These are phyloP conservation scores for Sternotherus odoratus DNA, from an alignment of 2,797 vertebrate species.

Conservation along the genomic window DNA sequence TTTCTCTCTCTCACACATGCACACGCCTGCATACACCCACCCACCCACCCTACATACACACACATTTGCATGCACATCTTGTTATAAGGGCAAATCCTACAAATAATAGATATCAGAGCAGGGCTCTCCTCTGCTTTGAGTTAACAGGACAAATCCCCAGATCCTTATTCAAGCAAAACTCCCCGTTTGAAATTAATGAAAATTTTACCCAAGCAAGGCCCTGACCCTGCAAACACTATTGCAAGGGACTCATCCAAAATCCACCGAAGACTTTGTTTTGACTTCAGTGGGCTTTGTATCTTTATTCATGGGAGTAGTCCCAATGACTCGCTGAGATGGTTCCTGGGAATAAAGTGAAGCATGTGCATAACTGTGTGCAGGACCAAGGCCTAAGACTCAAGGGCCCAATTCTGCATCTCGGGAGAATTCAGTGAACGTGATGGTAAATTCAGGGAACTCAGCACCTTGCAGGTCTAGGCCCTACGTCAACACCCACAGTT, in stretches of 20 bases:
- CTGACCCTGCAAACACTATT: not conserved
- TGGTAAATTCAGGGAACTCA: not conserved
- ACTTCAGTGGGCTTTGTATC: not conserved
- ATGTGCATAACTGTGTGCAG: not conserved
- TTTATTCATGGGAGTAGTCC: not conserved
- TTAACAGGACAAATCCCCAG: not conserved
- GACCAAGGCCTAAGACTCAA: not conserved
- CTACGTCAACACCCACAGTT: not conserved
- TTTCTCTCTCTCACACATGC: slow-evolving; percentile 60
- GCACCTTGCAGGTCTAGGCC: rapidly evolving
- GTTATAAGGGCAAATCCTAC: slow-evolving; percentile 38
- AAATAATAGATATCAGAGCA: slow-evolving; percentile 25
- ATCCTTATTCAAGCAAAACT: slow-evolving; percentile 6
- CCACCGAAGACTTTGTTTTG: not conserved
- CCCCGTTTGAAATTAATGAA: slow-evolving; percentile 21
- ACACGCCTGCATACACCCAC: not conserved
- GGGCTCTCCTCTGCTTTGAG: not conserved
- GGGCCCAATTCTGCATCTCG: not conserved
- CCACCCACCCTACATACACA: not conserved
- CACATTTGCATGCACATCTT: not conserved
- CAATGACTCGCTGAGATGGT: not conserved
- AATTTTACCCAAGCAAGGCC: slow-evolving; percentile 9
- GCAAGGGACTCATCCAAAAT: not conserved
- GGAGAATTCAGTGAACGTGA: not conserved
- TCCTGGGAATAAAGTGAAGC: not conserved